Conservation (phyloP, 2,113 vertebrate genomes). For the Phylloscopus trochiloides region DNA sequence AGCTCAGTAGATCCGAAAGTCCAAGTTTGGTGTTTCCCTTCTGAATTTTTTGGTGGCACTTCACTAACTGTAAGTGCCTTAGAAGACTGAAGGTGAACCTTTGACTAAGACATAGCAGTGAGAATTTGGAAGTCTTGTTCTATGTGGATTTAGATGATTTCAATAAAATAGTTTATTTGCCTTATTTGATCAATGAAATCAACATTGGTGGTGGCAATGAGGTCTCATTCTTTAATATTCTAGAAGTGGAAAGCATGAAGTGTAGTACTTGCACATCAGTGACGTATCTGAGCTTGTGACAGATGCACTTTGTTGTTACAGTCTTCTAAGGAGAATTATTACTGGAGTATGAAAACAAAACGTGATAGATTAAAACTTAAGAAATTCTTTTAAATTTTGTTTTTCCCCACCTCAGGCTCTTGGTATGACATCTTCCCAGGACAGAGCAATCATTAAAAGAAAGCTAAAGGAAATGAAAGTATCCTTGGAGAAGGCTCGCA, state of each 20-base stretch:
- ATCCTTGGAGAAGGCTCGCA: constrained; percentile 86
- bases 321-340: background rate
- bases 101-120: background rate
- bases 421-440: constrained; percentile 86
- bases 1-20: background rate
- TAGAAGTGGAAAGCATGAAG: background rate
- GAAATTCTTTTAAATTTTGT: background rate
- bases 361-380: fast-evolving
- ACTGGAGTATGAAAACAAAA: background rate
- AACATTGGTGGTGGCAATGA: background rate
- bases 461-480: constrained; percentile 92
- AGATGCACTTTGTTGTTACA: background rate
- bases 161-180: background rate
- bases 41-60: background rate
- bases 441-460: constrained; percentile 89
- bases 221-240: background rate
- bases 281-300: background rate
- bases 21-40: background rate
- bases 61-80: background rate
- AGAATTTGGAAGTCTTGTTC: background rate
- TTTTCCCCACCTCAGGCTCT: constrained; percentile 77
- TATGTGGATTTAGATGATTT: background rate
- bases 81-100: background rate
- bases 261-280: background rate
- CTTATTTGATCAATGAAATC: background rate